phyloP scores from a whole-genome alignment of 2,113 vertebrate genomes.

The Halichoerus grypus region DNA sequence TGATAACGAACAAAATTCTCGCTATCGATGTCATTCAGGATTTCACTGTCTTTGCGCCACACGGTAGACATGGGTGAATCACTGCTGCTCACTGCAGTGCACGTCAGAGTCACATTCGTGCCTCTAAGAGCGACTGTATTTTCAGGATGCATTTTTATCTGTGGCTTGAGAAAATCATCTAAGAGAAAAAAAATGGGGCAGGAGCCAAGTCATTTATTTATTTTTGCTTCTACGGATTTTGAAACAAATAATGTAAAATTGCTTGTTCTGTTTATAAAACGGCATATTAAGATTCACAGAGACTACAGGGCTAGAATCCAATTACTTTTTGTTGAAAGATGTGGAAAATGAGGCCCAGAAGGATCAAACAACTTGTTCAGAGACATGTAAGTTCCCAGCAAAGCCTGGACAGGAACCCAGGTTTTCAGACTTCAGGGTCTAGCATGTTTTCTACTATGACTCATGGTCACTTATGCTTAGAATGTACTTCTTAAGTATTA shows the following conservation, averaged over 20 bases:
- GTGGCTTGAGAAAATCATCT: slow-evolving; percentile 91
- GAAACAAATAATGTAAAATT: slow-evolving; percentile 16
- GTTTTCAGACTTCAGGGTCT: background rate
- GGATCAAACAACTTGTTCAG: background rate
- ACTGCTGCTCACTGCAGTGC: slow-evolving; percentile 89
- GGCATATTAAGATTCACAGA: background rate
- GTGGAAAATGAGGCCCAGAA: background rate
- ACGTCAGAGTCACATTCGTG: slow-evolving; percentile 87
- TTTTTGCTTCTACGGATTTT: slow-evolving; percentile 50
- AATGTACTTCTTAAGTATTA: slow-evolving; percentile 27
- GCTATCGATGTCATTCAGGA: slow-evolving; percentile 87
- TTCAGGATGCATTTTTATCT: slow-evolving; percentile 89
- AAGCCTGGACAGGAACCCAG: background rate
- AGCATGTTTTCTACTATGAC: background rate
- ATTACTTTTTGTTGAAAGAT: background rate
- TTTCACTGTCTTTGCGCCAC: slow-evolving; percentile 90
- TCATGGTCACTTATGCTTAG: background rate
- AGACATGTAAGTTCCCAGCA: background rate
- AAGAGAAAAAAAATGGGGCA: slow-evolving; percentile 63
- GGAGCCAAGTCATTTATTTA: slow-evolving; percentile 35
- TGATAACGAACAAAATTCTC: slow-evolving; percentile 89
- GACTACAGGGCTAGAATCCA: background rate
- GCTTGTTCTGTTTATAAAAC: background rate
- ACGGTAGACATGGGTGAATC: slow-evolving; percentile 88
- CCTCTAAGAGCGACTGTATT: slow-evolving; percentile 86